Percentiles rank a stretch among this genome's conserved stretches.
These are phyloP conservation scores for Tiphia femorata DNA, from an alignment of 2,888 invertebrate genomes.

Conservation along the genomic window DNA sequence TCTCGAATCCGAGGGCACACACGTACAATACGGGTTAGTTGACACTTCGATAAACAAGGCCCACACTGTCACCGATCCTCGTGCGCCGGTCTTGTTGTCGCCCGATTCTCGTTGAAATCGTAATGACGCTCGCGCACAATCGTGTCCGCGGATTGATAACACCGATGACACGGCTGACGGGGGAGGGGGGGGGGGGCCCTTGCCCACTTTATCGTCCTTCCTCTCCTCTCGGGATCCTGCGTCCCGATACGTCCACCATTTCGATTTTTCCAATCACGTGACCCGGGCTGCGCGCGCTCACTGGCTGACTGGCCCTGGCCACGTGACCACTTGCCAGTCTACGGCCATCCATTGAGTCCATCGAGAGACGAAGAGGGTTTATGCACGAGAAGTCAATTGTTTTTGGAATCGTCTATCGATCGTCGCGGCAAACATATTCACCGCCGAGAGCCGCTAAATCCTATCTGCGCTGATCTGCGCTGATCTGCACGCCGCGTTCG, in stretches of 20 bases:
- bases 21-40: constrained; percentile 49
- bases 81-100: constrained; percentile 6
- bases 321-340: constrained; percentile 34
- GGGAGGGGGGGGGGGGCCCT: too few relatives aligned
- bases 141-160: constrained; percentile 36
- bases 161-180: constrained; percentile 49
- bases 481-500: too few relatives aligned
- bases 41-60: constrained; percentile 45
- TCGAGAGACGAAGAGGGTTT: constrained; percentile 1
- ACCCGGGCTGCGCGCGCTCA: constrained; percentile 17
- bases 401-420: constrained; percentile 26
- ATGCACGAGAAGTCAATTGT: constrained; percentile 10
- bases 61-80: constrained; percentile 28
- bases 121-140: constrained; percentile 20
- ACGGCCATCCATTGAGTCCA: constrained; percentile 33
- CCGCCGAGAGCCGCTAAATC: too few relatives aligned
- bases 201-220: constrained; percentile 63
- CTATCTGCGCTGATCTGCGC: too few relatives aligned
- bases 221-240: constrained; percentile 62
- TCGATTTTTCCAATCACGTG: constrained; percentile 65
- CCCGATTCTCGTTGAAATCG: constrained; percentile 12
- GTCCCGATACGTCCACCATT: constrained; percentile 66
- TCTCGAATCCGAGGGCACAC: constrained; percentile 28
- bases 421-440: constrained; percentile 16
- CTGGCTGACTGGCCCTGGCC: constrained; percentile 27